Evolutionary conservation across 2,888 invertebrate genomes (phyloP).

Genomic region (Proisotoma minuta): DNA sequence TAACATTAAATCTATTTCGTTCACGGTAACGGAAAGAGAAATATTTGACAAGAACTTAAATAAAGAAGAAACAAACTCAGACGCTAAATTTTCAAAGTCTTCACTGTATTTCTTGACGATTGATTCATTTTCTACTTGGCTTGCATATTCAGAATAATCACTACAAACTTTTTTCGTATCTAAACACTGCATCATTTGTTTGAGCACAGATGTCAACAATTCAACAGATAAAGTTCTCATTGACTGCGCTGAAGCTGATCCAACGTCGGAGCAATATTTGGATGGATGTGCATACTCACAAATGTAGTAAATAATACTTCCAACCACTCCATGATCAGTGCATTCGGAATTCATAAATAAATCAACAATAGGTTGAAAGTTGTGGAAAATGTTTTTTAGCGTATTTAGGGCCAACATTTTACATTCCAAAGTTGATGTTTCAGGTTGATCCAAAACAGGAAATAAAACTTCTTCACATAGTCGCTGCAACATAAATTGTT

Average conservation of each 20-base stretch:
- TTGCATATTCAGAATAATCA: no score
- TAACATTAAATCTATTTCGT: background rate
- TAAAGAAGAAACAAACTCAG: background rate
- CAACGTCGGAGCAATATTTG: slow-evolving; percentile 77
- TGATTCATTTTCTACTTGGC: no score
- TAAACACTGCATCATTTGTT: slow-evolving; percentile 17
- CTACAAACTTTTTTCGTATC: background rate
- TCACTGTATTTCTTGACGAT: no score
- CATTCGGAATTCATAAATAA: slow-evolving; percentile 98
- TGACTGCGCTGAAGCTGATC: slow-evolving; percentile 49
- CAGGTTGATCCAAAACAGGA: slow-evolving; percentile 92
- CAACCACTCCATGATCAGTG: slow-evolving; percentile 95
- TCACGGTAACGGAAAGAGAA: background rate
- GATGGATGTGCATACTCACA: slow-evolving; percentile 94
- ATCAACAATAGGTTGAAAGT: slow-evolving; percentile 96
- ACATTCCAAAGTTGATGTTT: slow-evolving; percentile 91
- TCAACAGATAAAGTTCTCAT: slow-evolving; percentile 12
- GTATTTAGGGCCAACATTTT: slow-evolving; percentile 99
- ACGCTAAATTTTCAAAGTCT: background rate
- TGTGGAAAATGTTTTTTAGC: slow-evolving; percentile 89
- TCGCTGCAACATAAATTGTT: slow-evolving; percentile 52
- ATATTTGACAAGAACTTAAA: slow-evolving; percentile 1
- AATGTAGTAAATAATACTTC: slow-evolving; percentile 81
- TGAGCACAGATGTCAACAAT: slow-evolving; percentile 21
- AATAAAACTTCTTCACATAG: slow-evolving; percentile 99